Base-by-base conservation (phyloP, 1,140 invertebrate species). In the Thereuonema tuberculata region DNA sequence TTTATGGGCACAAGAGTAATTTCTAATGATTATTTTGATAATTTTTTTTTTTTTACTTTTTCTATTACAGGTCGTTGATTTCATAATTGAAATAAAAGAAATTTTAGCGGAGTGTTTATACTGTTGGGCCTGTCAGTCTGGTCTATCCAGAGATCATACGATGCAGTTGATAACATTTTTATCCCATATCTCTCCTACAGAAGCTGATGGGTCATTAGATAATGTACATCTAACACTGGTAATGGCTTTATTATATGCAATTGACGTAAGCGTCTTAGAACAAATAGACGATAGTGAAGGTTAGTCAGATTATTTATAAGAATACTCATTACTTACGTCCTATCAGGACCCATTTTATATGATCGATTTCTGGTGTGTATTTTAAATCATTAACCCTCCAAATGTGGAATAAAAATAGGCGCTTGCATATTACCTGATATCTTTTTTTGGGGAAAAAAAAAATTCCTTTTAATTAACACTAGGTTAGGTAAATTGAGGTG, bases 71-170 rank as follows among this genome's bases (percentile, higher is more conserved):
- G 82, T 96, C 0, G 78, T 84, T 53, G 82, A 83, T 68, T 74
- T 90, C n/a, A 89, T 84, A 62, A 80, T 84, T 60, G 83, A 85
- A 58, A 90, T 87, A 20, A 79, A 85, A 67, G 80, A 85, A 63
- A 78, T 84, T 43, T 71, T 96, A 26, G 88, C 89, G 0, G 89
- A 93, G 66, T 85, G 89, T 58, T 72, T 97, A 1, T 96, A 90
- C 68, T 81, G 86, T 61, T 89, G 86, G 78, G 82, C 90, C 0
- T 88, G 89, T 14, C 93, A 98, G 69, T 80, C 81, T 46, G 84
- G 86, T 1, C 72, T 96, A 15, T 80, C 66, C 77, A 72, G 70
- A 61, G 65, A 71, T 24, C 76, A 80, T 59, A 75, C 84, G 9
- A 58, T 70, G 15, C 68, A 69, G 24, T 64, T 82, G 2, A 66